Base-by-base conservation (phyloP, 1,140 invertebrate genomes). In the Drosophila punjabiensis region DNA sequence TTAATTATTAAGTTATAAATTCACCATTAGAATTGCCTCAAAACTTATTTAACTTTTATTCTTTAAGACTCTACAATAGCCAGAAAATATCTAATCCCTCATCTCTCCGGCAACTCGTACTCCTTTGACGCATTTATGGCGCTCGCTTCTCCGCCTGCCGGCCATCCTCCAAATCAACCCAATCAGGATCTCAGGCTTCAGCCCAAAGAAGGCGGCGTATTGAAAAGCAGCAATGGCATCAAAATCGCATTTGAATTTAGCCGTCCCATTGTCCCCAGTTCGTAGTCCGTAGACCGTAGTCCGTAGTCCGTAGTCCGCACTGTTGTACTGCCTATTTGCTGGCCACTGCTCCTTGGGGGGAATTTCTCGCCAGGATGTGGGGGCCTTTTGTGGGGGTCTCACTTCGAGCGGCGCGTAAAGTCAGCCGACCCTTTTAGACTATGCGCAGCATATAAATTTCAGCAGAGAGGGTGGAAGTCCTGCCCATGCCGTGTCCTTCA, bases 191-290 rank as follows among this genome's bases (percentile, higher is more conserved):
- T 65, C 39, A 47, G 41, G 62, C 66, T 67, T 68, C 65, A 75
- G 62, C 62, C 61, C 56, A 55, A 79, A 37, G 76, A 53, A 66
- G 81, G 43, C 63, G 81, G 75, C 65, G 78, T 92, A 92, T 92
- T 85, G 89, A 92, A 81, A 89, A 83, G 66, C 69, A 71, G 79
- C 75, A 83, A 90, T 90, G 79, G 88, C 89, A 88, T 84, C 83
- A 91, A 91, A 91, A 88, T 91, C 89, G 89, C 89, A 91, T 91
- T 91, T 91, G 89, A 92, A 91, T 91, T 91, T 91, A 91, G 68
- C 73, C 58, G 64, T 60, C 41, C 70, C 63, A 68, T 66, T 79
- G 62, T 66, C 30, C 65, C 52, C 39, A 10, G 50, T 33, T 68
- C 62, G 30, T 11, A 14, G 58, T 59, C 30, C 65, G 33, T 28